Percentiles rank a stretch among this genome's conserved stretches.
Evolutionary conservation across 1,140 invertebrate genomes (phyloP).

Genomic region (Paramacrobiotus metropolitanus): DNA sequence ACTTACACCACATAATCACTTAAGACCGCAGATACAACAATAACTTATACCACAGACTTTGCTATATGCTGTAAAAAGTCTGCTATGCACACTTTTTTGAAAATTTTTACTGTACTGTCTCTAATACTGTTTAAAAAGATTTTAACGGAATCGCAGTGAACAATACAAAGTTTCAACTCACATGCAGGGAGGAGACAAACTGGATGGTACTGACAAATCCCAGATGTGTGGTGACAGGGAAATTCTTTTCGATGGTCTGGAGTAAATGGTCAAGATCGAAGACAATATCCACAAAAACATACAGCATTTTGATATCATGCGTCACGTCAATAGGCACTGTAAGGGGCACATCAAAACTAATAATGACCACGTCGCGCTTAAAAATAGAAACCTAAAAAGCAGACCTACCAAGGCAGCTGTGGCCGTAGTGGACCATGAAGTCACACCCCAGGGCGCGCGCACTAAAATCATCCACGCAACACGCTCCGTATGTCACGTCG

Average conservation of each 20-base stretch:
- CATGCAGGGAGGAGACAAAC: constrained; percentile 77
- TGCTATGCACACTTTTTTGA: too few species aligned
- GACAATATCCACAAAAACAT: constrained; percentile 72
- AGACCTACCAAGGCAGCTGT: constrained; percentile 74
- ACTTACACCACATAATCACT: too few species aligned
- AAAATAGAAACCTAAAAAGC: too few species aligned
- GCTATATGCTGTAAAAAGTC: too few species aligned
- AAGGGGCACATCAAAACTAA: too few species aligned
- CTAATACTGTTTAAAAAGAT: background rate
- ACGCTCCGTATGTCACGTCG: constrained; percentile 95
- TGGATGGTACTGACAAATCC: constrained; percentile 87
- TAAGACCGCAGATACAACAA: too few species aligned
- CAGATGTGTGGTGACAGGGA: constrained; percentile 33
- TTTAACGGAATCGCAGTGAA: background rate
- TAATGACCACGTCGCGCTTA: too few species aligned
- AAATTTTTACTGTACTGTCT: too few species aligned
- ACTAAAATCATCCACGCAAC: constrained; percentile 95
- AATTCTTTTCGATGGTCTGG: constrained; percentile 63
- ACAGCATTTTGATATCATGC: constrained; percentile 65
- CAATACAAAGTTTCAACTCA: constrained; percentile 11
- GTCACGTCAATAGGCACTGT: constrained; percentile 70
- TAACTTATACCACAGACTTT: too few species aligned
- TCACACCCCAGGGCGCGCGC: constrained; percentile 70
- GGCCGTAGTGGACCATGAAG: constrained; percentile 87
- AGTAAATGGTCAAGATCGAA: constrained; percentile 78